Conservation (phyloP, 2,888 invertebrate species). For the Brachynemurus nebulosus region DNA sequence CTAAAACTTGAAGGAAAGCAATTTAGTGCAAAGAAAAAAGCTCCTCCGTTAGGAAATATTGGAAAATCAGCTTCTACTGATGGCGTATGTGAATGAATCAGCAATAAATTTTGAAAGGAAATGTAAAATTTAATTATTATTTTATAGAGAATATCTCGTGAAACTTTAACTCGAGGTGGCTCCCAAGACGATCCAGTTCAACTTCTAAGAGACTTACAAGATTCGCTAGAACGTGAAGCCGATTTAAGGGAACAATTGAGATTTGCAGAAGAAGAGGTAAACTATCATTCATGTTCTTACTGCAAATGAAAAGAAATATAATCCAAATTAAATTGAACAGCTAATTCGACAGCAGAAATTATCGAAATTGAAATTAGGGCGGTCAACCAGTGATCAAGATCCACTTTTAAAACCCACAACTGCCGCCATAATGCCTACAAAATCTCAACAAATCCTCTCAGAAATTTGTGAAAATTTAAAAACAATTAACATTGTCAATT, state of each 20-base stretch:
- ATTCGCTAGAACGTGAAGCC: slow-evolving; percentile 84
- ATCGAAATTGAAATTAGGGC: neutral
- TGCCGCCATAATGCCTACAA: neutral
- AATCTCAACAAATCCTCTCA: neutral
- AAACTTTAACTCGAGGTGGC: slow-evolving; percentile 60
- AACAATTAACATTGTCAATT: neutral
- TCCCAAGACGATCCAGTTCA: slow-evolving; percentile 72
- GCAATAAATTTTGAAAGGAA: neutral
- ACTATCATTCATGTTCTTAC: neutral
- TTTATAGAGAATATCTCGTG: slow-evolving; percentile 51
- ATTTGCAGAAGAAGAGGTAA: slow-evolving; percentile 86
- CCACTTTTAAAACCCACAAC: neutral
- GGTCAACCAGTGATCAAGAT: neutral
- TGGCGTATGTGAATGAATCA: neutral
- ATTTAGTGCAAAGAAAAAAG: slow-evolving; percentile 36
- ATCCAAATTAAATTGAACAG: no score
- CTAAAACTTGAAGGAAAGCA: slow-evolving; percentile 29
- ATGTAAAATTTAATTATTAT: slow-evolving; percentile 3
- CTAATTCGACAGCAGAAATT: neutral
- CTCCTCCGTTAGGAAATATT: slow-evolving; percentile 40
- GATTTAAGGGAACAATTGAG: slow-evolving; percentile 84
- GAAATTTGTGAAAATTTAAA: no score
- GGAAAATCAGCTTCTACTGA: slow-evolving; percentile 43
- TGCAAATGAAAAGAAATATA: neutral
- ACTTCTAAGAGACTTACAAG: slow-evolving; percentile 73